A percentile compares a stretch with the other conserved stretches of the same genome.
phyloP scores from a whole-genome alignment of 1,140 invertebrate species.

The Steinernema feltiae region DNA sequence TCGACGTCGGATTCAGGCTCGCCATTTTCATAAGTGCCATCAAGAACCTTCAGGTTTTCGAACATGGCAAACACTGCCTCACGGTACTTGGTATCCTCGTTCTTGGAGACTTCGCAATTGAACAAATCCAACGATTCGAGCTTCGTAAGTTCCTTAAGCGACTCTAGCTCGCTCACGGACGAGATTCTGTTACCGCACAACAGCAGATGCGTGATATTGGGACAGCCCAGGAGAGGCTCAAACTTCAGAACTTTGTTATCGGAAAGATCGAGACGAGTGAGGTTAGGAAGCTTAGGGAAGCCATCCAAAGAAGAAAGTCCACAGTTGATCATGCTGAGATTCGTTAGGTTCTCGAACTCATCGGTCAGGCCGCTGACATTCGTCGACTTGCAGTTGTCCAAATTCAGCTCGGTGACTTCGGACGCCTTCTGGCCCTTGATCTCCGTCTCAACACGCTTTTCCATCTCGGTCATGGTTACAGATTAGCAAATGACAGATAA shows the following conservation, averaged over 20 bases:
- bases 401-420: neutral
- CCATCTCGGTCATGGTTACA: neutral
- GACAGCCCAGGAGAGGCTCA: neutral
- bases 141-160: conserved; percentile 16
- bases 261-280: conserved; percentile 18
- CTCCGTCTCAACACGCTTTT: neutral
- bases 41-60: conserved; percentile 19
- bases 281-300: conserved; percentile 17
- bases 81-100: conserved; percentile 19
- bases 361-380: neutral
- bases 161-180: conserved; percentile 2
- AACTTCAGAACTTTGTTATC: conserved; percentile 19
- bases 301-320: conserved; percentile 16
- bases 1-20: conserved; percentile 17
- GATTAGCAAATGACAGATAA: neutral
- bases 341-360: conserved; percentile 12
- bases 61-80: conserved; percentile 22
- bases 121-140: conserved; percentile 16
- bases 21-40: conserved; percentile 19
- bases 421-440: conserved; percentile 1
- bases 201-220: conserved; percentile 17
- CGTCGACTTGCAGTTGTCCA: conserved; percentile 1
- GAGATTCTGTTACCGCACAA: conserved; percentile 18
- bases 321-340: conserved; percentile 29
- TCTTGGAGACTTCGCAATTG: conserved; percentile 8